These are phyloP conservation scores for Zonitis immaculata DNA, from an alignment of 2,888 invertebrate genomes.

Conservation along the genomic window DNA sequence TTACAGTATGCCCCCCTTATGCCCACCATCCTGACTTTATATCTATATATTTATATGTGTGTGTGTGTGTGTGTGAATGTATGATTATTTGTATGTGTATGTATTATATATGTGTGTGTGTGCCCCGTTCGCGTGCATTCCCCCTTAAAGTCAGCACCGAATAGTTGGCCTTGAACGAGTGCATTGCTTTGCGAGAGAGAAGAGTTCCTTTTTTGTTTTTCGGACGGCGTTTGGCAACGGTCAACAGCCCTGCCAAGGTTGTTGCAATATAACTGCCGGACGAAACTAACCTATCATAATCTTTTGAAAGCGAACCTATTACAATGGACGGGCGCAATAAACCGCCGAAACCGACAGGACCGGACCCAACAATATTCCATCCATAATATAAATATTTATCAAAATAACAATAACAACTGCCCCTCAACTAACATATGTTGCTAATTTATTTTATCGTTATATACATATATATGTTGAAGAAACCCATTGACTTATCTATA, in stretches of 20 bases:
- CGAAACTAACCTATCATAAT: slow-evolving; percentile 49
- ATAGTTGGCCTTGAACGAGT: slow-evolving; percentile 51
- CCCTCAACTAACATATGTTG: background rate
- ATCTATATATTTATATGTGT: background rate
- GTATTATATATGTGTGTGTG: slow-evolving; percentile 2
- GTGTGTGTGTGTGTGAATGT: background rate
- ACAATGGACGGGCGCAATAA: slow-evolving; percentile 21
- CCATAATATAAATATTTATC: too few relatives aligned
- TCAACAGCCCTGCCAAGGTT: slow-evolving; percentile 50
- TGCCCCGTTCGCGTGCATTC: slow-evolving; percentile 31
- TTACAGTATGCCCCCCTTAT: slow-evolving; percentile 28
- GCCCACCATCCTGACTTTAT: slow-evolving; percentile 25
- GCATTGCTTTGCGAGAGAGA: slow-evolving; percentile 43
- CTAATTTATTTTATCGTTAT: background rate
- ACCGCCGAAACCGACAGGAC: slow-evolving; percentile 27
- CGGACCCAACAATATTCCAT: slow-evolving; percentile 13
- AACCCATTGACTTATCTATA: background rate
- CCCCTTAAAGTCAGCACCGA: slow-evolving; percentile 43
- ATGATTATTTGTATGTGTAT: background rate
- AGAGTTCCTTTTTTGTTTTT: slow-evolving; percentile 48
- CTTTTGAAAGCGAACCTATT: slow-evolving; percentile 20
- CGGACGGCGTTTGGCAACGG: slow-evolving; percentile 49
- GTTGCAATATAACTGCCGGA: slow-evolving; percentile 32
- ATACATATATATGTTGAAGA: too few relatives aligned
- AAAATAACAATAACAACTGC: too few relatives aligned